Conservation (phyloP, 2,888 invertebrate species). For the Volucella zonaria region DNA sequence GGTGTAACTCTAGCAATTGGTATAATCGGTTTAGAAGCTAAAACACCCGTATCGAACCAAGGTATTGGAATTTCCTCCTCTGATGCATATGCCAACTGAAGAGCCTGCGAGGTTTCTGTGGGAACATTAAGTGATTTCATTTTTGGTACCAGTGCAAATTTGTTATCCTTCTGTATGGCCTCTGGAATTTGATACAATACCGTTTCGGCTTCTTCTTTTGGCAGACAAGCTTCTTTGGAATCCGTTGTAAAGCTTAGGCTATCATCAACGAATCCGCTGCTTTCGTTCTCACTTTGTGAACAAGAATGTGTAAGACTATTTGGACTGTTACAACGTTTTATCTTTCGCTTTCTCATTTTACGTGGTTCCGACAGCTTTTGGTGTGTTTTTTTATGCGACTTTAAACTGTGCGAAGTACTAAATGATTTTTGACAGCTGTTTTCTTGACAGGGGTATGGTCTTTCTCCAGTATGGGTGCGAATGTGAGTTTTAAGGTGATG, state of each 20-base stretch:
- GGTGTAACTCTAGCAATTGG: conserved; percentile 85
- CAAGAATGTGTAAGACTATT: conserved; percentile 65
- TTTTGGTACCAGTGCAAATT: conserved; percentile 70
- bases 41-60: conserved; percentile 89
- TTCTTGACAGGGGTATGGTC: conserved; percentile 89
- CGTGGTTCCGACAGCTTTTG: conserved; percentile 82
- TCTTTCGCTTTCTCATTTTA: conserved; percentile 63
- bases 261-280: conserved; percentile 61
- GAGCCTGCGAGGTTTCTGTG: conserved; percentile 84
- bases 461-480: conserved; percentile 88
- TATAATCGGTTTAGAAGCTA: conserved; percentile 85
- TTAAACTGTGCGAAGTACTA: conserved; percentile 92
- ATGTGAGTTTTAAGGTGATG: conserved; percentile 96
- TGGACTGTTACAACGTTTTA: conserved; percentile 74
- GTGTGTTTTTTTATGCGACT: conserved; percentile 91
- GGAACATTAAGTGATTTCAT: conserved; percentile 76
- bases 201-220: conserved; percentile 5
- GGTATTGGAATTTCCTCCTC: conserved; percentile 89
- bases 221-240: conserved; percentile 24
- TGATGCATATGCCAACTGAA: conserved; percentile 89
- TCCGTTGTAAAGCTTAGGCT: conserved; percentile 27
- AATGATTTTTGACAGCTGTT: conserved; percentile 89
- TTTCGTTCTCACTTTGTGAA: conserved; percentile 69
- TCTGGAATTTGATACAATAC: conserved; percentile 23
- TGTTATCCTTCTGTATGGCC: background rate